Evolutionary conservation across 2,888 invertebrate genomes (phyloP).

Genomic region (Athrips mouffetella): DNA sequence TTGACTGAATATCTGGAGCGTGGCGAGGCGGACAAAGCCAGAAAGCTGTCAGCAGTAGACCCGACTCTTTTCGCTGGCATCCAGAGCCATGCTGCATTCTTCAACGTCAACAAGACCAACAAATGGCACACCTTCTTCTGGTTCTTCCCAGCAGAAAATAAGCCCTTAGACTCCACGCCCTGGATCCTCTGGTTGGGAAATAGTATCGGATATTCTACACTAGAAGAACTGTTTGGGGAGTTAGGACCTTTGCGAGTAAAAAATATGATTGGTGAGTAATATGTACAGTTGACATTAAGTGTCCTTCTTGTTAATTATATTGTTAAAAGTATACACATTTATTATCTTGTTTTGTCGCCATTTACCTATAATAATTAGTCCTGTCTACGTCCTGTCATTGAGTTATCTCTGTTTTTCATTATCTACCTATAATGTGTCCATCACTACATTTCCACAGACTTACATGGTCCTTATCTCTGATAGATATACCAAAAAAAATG

Average conservation of each 20-base stretch:
- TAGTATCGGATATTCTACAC: slow-evolving; percentile 84
- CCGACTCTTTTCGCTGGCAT: slow-evolving; percentile 36
- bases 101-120: slow-evolving; percentile 82
- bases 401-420: too few relatives aligned
- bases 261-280: neutral
- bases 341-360: too few relatives aligned
- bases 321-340: too few relatives aligned
- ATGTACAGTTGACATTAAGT: too few relatives aligned
- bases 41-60: slow-evolving; percentile 33
- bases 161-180: slow-evolving; percentile 56
- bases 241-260: slow-evolving; percentile 37
- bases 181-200: slow-evolving; percentile 90
- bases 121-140: slow-evolving; percentile 88
- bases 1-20: slow-evolving; percentile 31
- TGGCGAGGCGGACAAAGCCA: slow-evolving; percentile 28
- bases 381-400: too few relatives aligned
- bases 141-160: slow-evolving; percentile 81
- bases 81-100: slow-evolving; percentile 59
- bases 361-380: too few relatives aligned
- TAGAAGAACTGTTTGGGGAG: slow-evolving; percentile 43
- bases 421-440: too few relatives aligned
- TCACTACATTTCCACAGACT: too few relatives aligned
- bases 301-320: too few relatives aligned
- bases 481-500: too few relatives aligned
- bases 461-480: too few relatives aligned